Base-by-base conservation (phyloP, 2,797 vertebrate genomes). In the Acipenser transmontanus region DNA sequence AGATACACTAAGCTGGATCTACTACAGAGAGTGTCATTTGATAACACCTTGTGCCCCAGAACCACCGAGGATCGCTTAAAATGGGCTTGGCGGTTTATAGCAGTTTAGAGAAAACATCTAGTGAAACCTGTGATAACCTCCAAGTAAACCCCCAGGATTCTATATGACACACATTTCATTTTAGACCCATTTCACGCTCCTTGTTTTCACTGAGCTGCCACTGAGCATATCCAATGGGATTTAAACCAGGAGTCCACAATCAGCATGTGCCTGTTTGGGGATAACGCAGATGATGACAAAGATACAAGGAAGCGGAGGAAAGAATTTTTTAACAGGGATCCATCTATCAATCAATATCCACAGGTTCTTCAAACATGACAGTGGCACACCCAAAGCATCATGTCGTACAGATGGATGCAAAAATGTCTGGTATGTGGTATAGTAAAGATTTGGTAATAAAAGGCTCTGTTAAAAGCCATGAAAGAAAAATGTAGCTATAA, bases 71-170 rank as follows among this genome's bases (percentile, higher is more conserved):
- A 49, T 67, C 71, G 61, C 66, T 60, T 56, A 67, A 73, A 71
- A 68, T 70, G 67, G 69, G 69, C 70, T 72, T 69, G 61, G 75
- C 78, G 77, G 75, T 75, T 77, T 74, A 77, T 72, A 73, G 70
- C 71, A 72, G 66, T 75, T 73, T 63, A 68, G 68, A 66, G 74
- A 71, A 75, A 71, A 70, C 66, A 65, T 70, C 17, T 68, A 67
- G 69, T 70, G 47, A 62, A 74, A 78, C 72, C 74, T 69, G 20
- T 47, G 70, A 71, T 73, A 73, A 76, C 73, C 64, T 54, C 8
- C 14, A 54, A 63, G 62, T 70, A 76, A 73, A 73, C 75, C 74
- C 72, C 51, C 54, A 68, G 75, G 71, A 34, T 70, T 78, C 70
- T 66, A 69, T 66, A 65, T 68, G 72, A 73, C 69, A 68, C 66